A percentile compares a stretch with the other conserved stretches of the same genome.
These are phyloP conservation scores for Lepidothrix coronata DNA, from an alignment of 2,113 vertebrate genomes.

Conservation along the genomic window DNA sequence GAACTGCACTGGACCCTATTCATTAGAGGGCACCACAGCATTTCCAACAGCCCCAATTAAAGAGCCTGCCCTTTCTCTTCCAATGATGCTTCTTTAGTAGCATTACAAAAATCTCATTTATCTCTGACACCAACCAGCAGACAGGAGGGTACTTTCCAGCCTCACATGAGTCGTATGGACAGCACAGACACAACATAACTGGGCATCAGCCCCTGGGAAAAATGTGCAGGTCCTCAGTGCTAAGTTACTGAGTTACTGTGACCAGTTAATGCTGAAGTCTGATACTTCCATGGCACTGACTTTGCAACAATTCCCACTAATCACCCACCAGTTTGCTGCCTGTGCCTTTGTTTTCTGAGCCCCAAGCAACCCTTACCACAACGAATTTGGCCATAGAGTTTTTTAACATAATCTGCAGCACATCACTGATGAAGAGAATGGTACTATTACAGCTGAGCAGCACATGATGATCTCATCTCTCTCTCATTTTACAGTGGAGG, in stretches of 20 bases:
- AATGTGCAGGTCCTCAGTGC: fast-evolving
- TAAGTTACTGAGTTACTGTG: neutral
- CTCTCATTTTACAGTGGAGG: no score
- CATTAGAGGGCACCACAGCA: neutral
- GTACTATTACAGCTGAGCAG: neutral
- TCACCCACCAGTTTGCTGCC: neutral
- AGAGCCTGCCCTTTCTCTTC: neutral
- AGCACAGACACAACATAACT: neutral
- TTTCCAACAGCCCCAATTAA: neutral
- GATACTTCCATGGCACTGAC: neutral
- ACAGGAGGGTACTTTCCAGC: neutral
- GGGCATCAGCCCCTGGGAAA: neutral
- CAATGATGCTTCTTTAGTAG: fast-evolving
- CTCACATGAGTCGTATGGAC: fast-evolving
- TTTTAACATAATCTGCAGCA: neutral
- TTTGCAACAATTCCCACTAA: neutral
- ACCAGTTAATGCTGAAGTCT: neutral
- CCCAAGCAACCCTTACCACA: neutral
- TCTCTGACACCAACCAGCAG: neutral
- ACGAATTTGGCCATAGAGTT: neutral
- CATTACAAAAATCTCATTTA: fast-evolving
- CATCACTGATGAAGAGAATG: neutral
- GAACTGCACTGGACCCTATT: neutral
- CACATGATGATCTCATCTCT: neutral
- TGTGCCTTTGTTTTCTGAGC: neutral